These are phyloP conservation scores for Seriola aureovittata DNA, from an alignment of 2,113 vertebrate species.

Conservation along the genomic window DNA sequence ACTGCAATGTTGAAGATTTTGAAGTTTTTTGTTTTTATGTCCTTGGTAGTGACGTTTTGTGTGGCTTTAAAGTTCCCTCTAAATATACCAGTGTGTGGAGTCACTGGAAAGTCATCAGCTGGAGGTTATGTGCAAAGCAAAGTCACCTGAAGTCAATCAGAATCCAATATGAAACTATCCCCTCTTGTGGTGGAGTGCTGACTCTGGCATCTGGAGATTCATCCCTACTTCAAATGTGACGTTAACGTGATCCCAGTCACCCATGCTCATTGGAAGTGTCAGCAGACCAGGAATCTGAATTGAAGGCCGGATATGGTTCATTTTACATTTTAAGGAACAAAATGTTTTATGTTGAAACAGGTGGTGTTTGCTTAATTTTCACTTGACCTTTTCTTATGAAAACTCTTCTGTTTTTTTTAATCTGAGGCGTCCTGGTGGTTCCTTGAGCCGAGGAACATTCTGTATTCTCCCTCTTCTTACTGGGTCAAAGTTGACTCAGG, in stretches of 20 bases:
- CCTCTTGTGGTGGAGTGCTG: slow-evolving; percentile 10
- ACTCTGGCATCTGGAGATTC: not conserved
- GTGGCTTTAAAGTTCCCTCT: not conserved
- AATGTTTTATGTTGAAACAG: slow-evolving; percentile 43
- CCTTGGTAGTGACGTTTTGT: not conserved
- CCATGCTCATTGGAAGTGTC: slow-evolving; percentile 1
- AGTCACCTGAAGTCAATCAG: slow-evolving; percentile 29
- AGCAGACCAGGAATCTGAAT: not conserved
- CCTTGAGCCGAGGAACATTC: not conserved
- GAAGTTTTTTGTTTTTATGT: not conserved
- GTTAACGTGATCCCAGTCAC: not conserved
- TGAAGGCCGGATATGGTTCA: not conserved
- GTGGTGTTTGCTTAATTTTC: slow-evolving; percentile 21
- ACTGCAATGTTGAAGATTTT: not conserved
- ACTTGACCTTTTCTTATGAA: slow-evolving; percentile 9
- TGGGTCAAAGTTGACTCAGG: slow-evolving; percentile 35
- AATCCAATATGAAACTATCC: not conserved
- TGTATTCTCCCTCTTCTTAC: slow-evolving; percentile 17
- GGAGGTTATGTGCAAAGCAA: slow-evolving; percentile 8
- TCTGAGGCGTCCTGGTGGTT: not conserved
- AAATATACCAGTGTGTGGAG: not conserved
- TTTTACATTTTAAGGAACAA: slow-evolving; percentile 11
- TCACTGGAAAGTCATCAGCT: slow-evolving; percentile 24
- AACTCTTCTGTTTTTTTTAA: not conserved
- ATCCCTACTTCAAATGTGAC: not conserved